Conservation (phyloP, 2,113 vertebrate genomes). For the Neotoma lepida region DNA sequence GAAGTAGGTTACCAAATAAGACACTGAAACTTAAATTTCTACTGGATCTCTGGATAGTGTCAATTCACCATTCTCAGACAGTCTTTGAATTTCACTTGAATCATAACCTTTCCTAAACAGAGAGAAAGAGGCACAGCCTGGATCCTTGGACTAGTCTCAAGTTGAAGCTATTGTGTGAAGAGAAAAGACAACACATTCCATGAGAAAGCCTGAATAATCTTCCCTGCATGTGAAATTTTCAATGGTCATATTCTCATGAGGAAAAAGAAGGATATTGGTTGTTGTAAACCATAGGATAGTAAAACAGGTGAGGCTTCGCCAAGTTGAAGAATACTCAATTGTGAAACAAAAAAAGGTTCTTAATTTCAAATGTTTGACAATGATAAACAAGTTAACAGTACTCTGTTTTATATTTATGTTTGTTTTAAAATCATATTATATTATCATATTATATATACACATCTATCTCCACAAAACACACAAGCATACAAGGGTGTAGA, state of each 20-base stretch:
- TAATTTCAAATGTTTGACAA: neutral
- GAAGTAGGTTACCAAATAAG: neutral
- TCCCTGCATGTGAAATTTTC: neutral
- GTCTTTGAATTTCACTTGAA: neutral
- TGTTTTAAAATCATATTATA: neutral
- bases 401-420: neutral
- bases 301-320: neutral
- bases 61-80: neutral
- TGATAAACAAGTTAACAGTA: neutral
- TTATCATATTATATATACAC: neutral
- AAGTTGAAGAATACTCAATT: neutral
- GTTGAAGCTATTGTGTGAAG: neutral
- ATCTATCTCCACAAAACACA: neutral
- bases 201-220: too few species aligned
- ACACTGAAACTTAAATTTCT: neutral
- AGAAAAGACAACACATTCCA: neutral
- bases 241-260: neutral
- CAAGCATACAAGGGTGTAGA: too few species aligned
- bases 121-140: neutral
- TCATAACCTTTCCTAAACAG: neutral
- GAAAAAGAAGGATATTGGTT: neutral
- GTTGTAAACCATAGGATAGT: neutral
- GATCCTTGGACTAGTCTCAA: neutral
- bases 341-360: neutral
- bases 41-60: neutral